phyloP scores from a whole-genome alignment of 2,888 invertebrate species.

The Lamproptera curius region DNA sequence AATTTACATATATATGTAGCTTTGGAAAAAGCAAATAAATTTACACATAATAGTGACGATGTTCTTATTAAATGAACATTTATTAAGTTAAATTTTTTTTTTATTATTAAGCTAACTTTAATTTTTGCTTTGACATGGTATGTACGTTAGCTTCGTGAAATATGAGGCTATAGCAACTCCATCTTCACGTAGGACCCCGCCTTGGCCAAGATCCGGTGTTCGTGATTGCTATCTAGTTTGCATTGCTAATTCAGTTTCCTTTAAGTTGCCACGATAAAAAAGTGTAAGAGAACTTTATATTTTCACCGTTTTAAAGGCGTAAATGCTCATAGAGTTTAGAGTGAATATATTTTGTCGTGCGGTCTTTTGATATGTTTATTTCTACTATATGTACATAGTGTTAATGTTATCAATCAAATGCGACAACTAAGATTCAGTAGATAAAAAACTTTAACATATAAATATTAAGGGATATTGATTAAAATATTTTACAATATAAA shows the following conservation, averaged over 20 bases:
- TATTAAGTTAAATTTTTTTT: background rate
- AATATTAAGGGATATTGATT: no score
- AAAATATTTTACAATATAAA: no score
- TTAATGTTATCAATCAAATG: no score
- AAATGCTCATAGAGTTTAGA: no score
- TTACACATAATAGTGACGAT: background rate
- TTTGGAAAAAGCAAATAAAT: background rate
- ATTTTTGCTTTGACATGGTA: background rate
- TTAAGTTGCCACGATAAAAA: constrained; percentile 12
- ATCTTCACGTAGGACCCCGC: constrained; percentile 5
- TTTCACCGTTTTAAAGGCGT: constrained; percentile 9
- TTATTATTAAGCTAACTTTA: background rate
- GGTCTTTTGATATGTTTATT: no score
- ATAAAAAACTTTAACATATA: no score
- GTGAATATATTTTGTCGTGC: no score
- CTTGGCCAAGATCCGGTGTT: constrained; percentile 15
- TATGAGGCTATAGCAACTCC: constrained; percentile 3
- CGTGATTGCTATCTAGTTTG: constrained; percentile 17
- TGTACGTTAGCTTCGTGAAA: background rate
- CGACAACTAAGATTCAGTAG: no score
- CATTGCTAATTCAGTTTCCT: constrained; percentile 21
- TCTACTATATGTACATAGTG: no score
- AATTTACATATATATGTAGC: background rate
- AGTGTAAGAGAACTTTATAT: constrained; percentile 6
- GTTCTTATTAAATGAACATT: background rate